These are phyloP conservation scores for Calliscelio sp. DNA, from an alignment of 2,888 invertebrate species.

Conservation along the genomic window DNA sequence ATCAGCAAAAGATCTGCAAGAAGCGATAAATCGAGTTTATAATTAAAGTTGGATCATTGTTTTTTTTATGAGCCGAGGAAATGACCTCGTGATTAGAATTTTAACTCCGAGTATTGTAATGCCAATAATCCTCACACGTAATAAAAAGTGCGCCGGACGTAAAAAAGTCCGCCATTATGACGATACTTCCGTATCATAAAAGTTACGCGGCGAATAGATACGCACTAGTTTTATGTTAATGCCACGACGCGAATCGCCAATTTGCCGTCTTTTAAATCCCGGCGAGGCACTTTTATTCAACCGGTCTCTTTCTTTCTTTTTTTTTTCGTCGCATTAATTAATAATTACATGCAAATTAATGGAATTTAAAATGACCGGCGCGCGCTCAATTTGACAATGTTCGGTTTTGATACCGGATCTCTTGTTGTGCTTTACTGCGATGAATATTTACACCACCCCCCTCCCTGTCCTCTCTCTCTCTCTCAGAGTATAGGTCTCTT, in stretches of 20 bases:
- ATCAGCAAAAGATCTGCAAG: constrained; percentile 27
- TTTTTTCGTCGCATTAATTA: constrained; percentile 22
- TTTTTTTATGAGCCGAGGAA: constrained; percentile 41
- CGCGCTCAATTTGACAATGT: not conserved
- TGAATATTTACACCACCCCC: constrained; percentile 47
- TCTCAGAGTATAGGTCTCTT: no score
- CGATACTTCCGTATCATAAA: constrained; percentile 53
- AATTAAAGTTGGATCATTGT: constrained; percentile 50
- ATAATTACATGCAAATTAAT: constrained; percentile 32
- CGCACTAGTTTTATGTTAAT: constrained; percentile 62
- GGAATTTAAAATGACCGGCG: not conserved
- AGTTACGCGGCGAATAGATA: constrained; percentile 50
- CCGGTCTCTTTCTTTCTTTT: no score
- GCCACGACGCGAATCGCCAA: constrained; percentile 36
- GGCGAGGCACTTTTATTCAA: constrained; percentile 16
- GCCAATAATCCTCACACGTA: constrained; percentile 58
- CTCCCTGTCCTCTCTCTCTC: no score
- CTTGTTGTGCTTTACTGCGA: constrained; percentile 15
- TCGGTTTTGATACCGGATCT: constrained; percentile 3
- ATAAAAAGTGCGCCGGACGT: constrained; percentile 48
- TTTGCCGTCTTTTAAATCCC: constrained; percentile 52
- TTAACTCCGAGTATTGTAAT: constrained; percentile 53
- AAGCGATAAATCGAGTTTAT: constrained; percentile 48
- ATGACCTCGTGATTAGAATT: constrained; percentile 52
- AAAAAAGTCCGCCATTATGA: constrained; percentile 55